Evolutionary conservation across 2,888 invertebrate species (phyloP).

Genomic region (Actias luna): DNA sequence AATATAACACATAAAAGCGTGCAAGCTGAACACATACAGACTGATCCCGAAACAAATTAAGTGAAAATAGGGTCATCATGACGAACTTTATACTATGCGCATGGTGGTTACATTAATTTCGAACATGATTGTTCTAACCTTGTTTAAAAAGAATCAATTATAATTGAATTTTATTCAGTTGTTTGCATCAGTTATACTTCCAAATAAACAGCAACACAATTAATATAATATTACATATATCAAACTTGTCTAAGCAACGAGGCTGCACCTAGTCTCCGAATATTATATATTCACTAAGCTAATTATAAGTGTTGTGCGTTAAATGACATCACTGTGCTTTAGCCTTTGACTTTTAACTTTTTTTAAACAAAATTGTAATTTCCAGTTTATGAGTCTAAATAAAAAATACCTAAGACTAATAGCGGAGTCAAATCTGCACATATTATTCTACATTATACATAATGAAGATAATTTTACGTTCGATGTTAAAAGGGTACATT

Average conservation of each 20-base stretch:
- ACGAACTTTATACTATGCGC: too few relatives aligned
- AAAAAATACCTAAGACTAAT: slow-evolving; percentile 15
- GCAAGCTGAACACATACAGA: too few relatives aligned
- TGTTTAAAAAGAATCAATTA: not conserved
- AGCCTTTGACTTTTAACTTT: slow-evolving; percentile 24
- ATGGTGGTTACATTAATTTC: too few relatives aligned
- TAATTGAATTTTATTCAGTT: not conserved
- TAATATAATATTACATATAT: not conserved
- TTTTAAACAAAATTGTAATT: slow-evolving; percentile 14
- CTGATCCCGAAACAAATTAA: too few relatives aligned
- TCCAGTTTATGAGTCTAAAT: slow-evolving; percentile 16
- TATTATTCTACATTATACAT: slow-evolving; percentile 17
- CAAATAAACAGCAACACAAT: not conserved
- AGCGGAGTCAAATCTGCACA: slow-evolving; percentile 3
- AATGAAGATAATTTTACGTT: slow-evolving; percentile 3
- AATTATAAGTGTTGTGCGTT: slow-evolving; percentile 11
- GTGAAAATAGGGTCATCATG: too few relatives aligned
- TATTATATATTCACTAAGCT: not conserved
- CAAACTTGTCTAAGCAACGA: not conserved
- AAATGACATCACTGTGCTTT: slow-evolving; percentile 22
- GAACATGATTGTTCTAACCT: too few relatives aligned
- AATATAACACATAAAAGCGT: too few relatives aligned
- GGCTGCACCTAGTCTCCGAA: not conserved
- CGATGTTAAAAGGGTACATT: slow-evolving; percentile 15
- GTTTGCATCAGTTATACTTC: not conserved